Evolutionary conservation across 2,797 vertebrate genomes (phyloP), one percentile per base, ranked within the genome.

Genomic region (Lacerta bilineata): DNA sequence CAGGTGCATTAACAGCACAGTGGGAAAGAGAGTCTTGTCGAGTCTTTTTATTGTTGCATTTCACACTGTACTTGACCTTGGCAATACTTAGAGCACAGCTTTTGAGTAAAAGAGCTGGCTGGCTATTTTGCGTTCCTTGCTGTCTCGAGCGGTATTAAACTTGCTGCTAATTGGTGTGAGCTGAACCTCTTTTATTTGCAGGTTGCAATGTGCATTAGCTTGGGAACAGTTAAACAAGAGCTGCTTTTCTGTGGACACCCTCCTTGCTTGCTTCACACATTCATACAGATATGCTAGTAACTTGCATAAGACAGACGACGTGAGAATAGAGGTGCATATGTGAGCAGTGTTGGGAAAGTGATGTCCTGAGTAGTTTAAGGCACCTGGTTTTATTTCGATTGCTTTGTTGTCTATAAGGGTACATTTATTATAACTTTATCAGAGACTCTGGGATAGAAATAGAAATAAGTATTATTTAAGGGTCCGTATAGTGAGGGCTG

Each of bases 1-100:
- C 95, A 92, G 94, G 93, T 96, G 94, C 95, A 91, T 96, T 96
- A 95, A 86, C 90, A 76, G 94, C 93, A 82, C 94, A 93, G 93
- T 92, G 86, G 93, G 95, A 93, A 94, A 84, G 93, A 91, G 36
- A 89, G 88, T 86, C 96, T 94, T 91, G 3, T 25, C 90, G 92
- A 94, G 93, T 88, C 90, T 93, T 94, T 72, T 94, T 91, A 90
- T 94, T 93, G 92, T 91, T 87, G 43, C 90, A 39, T 95, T 94
- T 94, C 94, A 2, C 91, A 93, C 92, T 89, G 86, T 88, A 91
- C 91, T 91, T 92, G 94, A 96, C 95, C 96, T 96, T 95, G 93
- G 95, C 90, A 93, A 91, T 89, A 92, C 95, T 94, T 80, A 83
- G 93, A 95, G 93, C 88, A 92, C 84, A 25, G 94, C 94, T 93